Conservation (phyloP, 2,113 vertebrate genomes). For the Datnioides undecimradiatus region DNA sequence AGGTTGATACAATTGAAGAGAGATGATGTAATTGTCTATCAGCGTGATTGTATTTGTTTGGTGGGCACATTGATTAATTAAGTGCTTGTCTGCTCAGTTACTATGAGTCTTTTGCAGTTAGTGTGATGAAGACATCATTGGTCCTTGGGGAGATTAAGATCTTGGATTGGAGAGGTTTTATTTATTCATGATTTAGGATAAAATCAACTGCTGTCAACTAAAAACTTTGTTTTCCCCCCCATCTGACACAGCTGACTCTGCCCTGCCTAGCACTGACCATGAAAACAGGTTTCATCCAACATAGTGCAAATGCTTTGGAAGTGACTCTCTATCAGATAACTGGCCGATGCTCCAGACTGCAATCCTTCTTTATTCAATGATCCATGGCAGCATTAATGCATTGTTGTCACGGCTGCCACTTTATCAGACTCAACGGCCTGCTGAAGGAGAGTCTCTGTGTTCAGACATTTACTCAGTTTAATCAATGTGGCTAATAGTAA, state of each 20-base stretch:
- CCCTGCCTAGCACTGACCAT: constrained; percentile 9
- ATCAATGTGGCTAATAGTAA: constrained; percentile 28
- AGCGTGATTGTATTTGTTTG: constrained; percentile 40
- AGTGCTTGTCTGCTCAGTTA: constrained; percentile 36
- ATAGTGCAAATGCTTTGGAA: constrained; percentile 28
- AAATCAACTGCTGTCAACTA: constrained; percentile 3
- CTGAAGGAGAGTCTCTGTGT: constrained; percentile 20
- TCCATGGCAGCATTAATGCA: constrained; percentile 22
- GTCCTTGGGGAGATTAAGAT: constrained; percentile 2
- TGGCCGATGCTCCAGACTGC: constrained; percentile 8
- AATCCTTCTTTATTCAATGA: constrained; percentile 53
- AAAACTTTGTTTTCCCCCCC: not conserved
- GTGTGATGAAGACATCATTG: constrained; percentile 44
- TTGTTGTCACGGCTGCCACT: constrained; percentile 46
- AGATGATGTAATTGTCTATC: constrained; percentile 64
- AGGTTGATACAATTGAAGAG: constrained; percentile 42
- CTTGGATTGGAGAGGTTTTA: constrained; percentile 19
- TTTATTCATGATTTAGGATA: constrained; percentile 1
- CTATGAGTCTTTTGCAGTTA: constrained; percentile 32
- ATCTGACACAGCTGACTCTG: not conserved
- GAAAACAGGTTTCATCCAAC: constrained; percentile 18
- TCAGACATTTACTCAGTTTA: constrained; percentile 34
- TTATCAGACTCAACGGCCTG: constrained; percentile 15
- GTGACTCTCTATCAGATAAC: constrained; percentile 21
- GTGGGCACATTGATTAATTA: constrained; percentile 53